A percentile compares a stretch with the other conserved stretches of the same genome.
These are phyloP conservation scores for Poeciliopsis presidionis DNA, from an alignment of 2,797 vertebrate species.

Conservation along the genomic window DNA sequence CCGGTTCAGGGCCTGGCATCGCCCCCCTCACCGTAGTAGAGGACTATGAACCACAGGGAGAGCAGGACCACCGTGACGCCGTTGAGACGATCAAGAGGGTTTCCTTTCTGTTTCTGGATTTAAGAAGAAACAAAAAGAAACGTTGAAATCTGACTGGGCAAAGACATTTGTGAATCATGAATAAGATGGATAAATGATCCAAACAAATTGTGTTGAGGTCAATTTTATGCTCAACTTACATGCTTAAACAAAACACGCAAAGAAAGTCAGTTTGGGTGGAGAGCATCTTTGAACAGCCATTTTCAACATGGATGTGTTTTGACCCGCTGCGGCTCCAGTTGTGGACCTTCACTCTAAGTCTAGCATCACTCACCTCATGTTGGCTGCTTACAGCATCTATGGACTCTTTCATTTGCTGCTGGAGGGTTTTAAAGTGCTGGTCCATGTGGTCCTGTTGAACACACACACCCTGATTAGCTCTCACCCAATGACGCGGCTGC, in stretches of 20 bases:
- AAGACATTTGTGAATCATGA: neutral
- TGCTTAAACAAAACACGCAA: no score
- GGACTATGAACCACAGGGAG: constrained; percentile 69
- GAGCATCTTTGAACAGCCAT: neutral
- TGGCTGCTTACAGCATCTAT: constrained; percentile 19
- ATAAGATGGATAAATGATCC: no score
- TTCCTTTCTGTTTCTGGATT: constrained; percentile 42
- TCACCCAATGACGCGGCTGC: neutral
- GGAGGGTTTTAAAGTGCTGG: constrained; percentile 43
- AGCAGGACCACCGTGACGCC: constrained; percentile 63
- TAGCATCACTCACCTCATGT: constrained; percentile 33
- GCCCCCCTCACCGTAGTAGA: constrained; percentile 68
- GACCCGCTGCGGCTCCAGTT: neutral
- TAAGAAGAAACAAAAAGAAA: neutral
- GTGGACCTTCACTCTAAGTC: neutral
- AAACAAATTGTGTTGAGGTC: no score
- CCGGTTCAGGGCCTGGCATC: fast-evolving
- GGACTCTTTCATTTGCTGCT: constrained; percentile 44
- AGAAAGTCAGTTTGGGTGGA: neutral
- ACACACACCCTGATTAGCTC: constrained; percentile 2
- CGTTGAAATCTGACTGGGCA: neutral
- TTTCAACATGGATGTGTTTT: neutral
- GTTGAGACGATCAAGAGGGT: constrained; percentile 36
- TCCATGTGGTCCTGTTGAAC: constrained; percentile 65
- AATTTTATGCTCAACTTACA: no score